These are phyloP conservation scores for Mercenaria mercenaria DNA, from an alignment of 1,140 invertebrate species.

Conservation along the genomic window DNA sequence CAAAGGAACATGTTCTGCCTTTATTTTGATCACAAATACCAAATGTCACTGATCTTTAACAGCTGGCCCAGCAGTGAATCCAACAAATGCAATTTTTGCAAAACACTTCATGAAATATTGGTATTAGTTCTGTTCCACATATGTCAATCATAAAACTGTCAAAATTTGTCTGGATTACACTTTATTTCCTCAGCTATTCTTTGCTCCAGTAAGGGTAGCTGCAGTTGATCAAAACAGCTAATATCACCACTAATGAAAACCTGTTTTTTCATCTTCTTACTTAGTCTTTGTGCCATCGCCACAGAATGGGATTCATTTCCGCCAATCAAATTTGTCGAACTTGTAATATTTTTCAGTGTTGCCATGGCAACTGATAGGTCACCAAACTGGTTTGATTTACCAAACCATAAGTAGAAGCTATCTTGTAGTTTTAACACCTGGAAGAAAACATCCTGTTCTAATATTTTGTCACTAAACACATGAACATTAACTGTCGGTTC, in stretches of 20 bases:
- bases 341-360: constrained; percentile 33
- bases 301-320: constrained; percentile 37
- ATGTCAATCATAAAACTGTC: too few species aligned
- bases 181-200: constrained; percentile 61
- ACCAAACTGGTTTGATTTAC: constrained; percentile 56
- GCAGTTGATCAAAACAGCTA: constrained; percentile 35
- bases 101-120: too few species aligned
- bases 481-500: constrained; percentile 28
- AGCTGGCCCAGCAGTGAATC: too few species aligned
- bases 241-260: constrained; percentile 59
- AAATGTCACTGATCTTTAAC: too few species aligned
- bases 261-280: constrained; percentile 52
- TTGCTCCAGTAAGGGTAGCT: constrained; percentile 50
- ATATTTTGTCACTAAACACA: constrained; percentile 53
- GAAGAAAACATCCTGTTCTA: constrained; percentile 38
- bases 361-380: constrained; percentile 62
- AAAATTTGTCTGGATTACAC: constrained; percentile 57
- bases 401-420: constrained; percentile 60
- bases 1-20: too few species aligned
- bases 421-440: constrained; percentile 55
- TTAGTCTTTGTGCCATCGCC: constrained; percentile 38
- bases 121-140: too few species aligned
- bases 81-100: too few species aligned
- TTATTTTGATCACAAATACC: too few species aligned
- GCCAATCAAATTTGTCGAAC: constrained; percentile 49